These are phyloP conservation scores for Salminus brasiliensis DNA, from an alignment of 2,113 vertebrate species.

Conservation along the genomic window DNA sequence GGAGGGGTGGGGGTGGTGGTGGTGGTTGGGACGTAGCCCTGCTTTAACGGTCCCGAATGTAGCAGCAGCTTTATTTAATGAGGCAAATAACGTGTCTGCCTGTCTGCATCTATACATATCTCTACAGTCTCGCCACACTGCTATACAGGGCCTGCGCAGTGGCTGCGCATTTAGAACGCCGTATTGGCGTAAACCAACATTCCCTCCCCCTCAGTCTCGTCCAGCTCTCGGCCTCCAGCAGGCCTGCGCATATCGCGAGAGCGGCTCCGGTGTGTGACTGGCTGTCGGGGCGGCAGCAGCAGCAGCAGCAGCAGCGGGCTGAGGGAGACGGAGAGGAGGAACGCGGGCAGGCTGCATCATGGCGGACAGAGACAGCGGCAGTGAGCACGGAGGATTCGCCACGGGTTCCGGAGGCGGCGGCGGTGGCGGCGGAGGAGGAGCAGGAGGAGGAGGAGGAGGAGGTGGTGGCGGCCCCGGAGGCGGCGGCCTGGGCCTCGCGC, in stretches of 20 bases:
- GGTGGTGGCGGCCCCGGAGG: constrained; percentile 44
- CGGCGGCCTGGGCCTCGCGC: constrained; percentile 71
- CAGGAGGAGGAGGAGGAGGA: constrained; percentile 46
- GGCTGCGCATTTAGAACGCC: constrained; percentile 40
- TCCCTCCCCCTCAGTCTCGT: constrained; percentile 9
- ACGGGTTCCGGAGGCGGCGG: constrained; percentile 75
- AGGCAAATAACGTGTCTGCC: background rate
- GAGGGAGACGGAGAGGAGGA: constrained; percentile 88
- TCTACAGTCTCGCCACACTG: too few species aligned
- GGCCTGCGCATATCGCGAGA: constrained; percentile 86
- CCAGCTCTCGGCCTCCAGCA: constrained; percentile 27
- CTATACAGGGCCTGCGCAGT: too few species aligned
- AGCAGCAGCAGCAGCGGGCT: constrained; percentile 66
- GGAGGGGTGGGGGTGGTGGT: too few species aligned
- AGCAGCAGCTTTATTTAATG: background rate
- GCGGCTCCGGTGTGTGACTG: constrained; percentile 75
- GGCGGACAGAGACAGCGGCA: constrained; percentile 96
- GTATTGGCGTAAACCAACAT: constrained; percentile 33
- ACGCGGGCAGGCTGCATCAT: constrained; percentile 89
- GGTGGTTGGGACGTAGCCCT: too few species aligned
- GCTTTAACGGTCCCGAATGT: too few species aligned
- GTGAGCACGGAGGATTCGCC: constrained; percentile 90
- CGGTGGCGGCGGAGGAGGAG: background rate
- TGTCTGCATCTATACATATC: background rate
- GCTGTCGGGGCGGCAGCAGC: constrained; percentile 72